Evolutionary conservation across 2,113 vertebrate species (phyloP).

Genomic region (Zosterops hypoxanthus): DNA sequence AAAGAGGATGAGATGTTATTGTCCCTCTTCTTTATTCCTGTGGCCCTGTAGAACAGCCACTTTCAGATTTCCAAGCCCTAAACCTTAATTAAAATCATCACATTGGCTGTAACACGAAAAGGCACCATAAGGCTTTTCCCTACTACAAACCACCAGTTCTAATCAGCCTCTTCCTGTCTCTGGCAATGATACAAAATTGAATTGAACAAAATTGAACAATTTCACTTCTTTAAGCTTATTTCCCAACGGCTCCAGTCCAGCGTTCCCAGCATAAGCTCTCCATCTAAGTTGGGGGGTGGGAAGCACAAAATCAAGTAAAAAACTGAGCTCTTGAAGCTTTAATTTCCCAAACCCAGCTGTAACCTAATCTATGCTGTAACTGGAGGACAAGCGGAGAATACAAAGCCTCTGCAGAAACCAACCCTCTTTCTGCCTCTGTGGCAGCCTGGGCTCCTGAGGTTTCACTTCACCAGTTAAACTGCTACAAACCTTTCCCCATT

Average conservation of each 20-base stretch:
- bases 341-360: slow-evolving; percentile 39
- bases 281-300: neutral
- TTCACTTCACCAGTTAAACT: neutral
- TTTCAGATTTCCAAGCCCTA: neutral
- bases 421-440: neutral
- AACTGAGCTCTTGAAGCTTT: slow-evolving; percentile 28
- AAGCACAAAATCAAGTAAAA: slow-evolving; percentile 18
- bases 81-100: slow-evolving; percentile 21
- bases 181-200: slow-evolving; percentile 21
- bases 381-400: neutral
- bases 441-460: neutral
- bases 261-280: neutral
- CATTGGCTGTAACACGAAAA: neutral
- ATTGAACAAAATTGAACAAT: slow-evolving; percentile 44
- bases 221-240: slow-evolving; percentile 51
- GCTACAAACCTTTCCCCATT: neutral
- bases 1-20: neutral
- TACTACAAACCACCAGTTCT: neutral
- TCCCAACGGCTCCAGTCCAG: slow-evolving; percentile 21
- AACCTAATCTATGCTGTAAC: neutral
- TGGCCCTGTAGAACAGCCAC: neutral
- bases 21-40: neutral
- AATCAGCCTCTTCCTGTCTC: slow-evolving; percentile 1
- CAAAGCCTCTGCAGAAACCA: neutral
- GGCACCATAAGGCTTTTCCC: neutral